Evolutionary conservation across 2,113 vertebrate genomes (phyloP).

Genomic region (Megaleporinus macrocephalus): DNA sequence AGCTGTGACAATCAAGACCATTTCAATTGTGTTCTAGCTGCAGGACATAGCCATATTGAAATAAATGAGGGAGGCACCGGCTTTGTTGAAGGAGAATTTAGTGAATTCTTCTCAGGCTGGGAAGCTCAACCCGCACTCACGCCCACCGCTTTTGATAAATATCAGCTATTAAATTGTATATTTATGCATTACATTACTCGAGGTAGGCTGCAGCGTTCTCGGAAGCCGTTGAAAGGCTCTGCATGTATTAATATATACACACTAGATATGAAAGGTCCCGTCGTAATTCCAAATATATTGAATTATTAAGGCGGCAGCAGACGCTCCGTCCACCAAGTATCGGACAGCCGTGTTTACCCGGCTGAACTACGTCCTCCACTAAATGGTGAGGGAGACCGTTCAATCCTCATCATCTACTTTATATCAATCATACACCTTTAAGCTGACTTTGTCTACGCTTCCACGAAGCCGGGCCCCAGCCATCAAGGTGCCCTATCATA

Average conservation of each 20-base stretch:
- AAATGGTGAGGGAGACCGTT: neutral
- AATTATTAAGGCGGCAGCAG: neutral
- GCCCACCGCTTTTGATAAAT: constrained; percentile 14
- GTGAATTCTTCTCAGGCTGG: neutral
- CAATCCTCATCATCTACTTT: neutral
- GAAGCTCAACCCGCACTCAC: neutral
- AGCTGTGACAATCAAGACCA: constrained; percentile 31
- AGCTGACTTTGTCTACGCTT: constrained; percentile 34
- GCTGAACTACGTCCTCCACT: neutral
- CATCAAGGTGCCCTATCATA: constrained; percentile 57
- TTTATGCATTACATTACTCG: neutral
- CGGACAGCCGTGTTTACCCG: neutral
- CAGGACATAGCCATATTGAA: constrained; percentile 17
- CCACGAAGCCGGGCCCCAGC: constrained; percentile 41
- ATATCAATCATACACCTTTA: constrained; percentile 41
- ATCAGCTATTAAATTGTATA: constrained; percentile 1
- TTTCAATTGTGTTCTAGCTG: constrained; percentile 29
- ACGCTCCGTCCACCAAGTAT: neutral
- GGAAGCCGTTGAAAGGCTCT: neutral
- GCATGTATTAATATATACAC: neutral
- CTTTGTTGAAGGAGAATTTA: constrained; percentile 19
- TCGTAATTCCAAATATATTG: neutral
- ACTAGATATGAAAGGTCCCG: neutral
- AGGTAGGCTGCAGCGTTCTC: too few species aligned
- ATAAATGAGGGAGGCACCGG: neutral